Percentiles rank a stretch among this genome's conserved stretches.
These are phyloP conservation scores for Eudyptes chrysolophus DNA, from an alignment of 2,113 vertebrate species.

Conservation along the genomic window DNA sequence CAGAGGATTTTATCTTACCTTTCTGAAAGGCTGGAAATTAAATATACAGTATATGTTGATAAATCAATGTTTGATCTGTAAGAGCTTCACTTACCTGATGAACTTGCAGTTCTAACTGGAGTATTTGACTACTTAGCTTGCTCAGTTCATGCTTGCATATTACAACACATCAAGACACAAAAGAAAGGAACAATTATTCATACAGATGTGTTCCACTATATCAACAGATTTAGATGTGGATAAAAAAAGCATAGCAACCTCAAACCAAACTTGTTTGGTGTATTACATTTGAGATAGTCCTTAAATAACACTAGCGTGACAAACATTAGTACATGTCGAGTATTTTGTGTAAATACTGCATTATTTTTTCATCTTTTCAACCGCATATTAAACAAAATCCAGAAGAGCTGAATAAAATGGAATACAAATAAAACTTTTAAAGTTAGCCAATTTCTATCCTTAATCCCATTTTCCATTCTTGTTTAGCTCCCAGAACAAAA, in stretches of 20 bases:
- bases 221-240: not conserved
- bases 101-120: not conserved
- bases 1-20: not conserved
- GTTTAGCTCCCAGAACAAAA: not conserved
- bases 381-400: not conserved
- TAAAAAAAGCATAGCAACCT: not conserved
- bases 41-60: not conserved
- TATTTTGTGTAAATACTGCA: not conserved
- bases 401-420: not conserved
- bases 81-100: not conserved
- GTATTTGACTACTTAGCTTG: not conserved
- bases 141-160: not conserved
- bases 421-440: not conserved
- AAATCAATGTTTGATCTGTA: not conserved
- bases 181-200: not conserved
- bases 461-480: not conserved
- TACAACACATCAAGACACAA: not conserved
- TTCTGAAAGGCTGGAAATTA: not conserved
- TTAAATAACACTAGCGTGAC: not conserved
- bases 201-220: not conserved
- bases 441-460: not conserved
- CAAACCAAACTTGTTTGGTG: not conserved
- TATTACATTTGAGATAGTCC: not conserved
- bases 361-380: not conserved
- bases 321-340: not conserved